Evolutionary conservation across 2,888 invertebrate genomes (phyloP).

Genomic region (Noctua fimbriata): DNA sequence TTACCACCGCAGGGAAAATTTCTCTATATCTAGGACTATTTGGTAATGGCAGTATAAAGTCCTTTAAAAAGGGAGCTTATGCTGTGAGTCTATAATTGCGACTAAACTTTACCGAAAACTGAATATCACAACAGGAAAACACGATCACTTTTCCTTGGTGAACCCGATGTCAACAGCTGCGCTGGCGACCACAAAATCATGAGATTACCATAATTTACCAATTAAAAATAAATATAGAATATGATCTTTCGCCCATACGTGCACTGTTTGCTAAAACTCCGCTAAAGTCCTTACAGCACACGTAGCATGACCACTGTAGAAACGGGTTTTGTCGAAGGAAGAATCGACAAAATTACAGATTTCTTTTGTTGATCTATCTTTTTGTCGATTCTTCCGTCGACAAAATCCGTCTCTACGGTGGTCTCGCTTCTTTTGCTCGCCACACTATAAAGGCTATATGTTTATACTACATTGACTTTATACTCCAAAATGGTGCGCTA

Average conservation of each 20-base stretch:
- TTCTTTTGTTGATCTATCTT: too few relatives aligned
- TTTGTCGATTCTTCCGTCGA: too few relatives aligned
- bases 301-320: too few relatives aligned
- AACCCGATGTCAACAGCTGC: neutral
- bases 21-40: neutral
- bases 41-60: neutral
- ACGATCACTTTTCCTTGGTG: slow-evolving; percentile 4
- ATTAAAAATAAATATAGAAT: neutral
- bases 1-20: neutral
- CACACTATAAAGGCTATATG: neutral
- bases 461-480: too few relatives aligned
- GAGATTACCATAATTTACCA: neutral
- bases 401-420: too few relatives aligned
- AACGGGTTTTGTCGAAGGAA: too few relatives aligned
- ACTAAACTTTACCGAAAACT: slow-evolving; percentile 8
- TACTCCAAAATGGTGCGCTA: neutral
- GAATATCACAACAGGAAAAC: slow-evolving; percentile 4
- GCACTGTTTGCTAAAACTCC: neutral
- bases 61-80: neutral
- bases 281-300: neutral
- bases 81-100: neutral
- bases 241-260: neutral
- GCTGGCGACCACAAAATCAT: neutral
- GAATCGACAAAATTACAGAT: too few relatives aligned
- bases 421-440: neutral